phyloP scores from a whole-genome alignment of 2,797 vertebrate genomes.

The Chelonia mydas region DNA sequence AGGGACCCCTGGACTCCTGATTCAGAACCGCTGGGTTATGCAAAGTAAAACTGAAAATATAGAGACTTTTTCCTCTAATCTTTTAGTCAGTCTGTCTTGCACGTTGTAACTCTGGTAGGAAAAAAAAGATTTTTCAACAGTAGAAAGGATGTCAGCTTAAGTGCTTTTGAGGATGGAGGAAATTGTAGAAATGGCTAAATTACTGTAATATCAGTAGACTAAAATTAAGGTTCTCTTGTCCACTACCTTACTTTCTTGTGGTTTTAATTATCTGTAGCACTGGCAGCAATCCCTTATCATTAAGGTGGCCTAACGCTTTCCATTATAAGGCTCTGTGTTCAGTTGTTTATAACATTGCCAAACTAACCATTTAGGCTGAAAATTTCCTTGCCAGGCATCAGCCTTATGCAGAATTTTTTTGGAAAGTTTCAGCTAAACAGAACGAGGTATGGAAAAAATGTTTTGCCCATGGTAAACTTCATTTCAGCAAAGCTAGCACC shows the following conservation, averaged over 20 bases:
- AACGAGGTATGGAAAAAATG: not conserved
- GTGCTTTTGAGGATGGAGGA: not conserved
- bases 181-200: not conserved
- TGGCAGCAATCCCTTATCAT: not conserved
- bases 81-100: not conserved
- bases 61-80: not conserved
- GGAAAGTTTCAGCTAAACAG: not conserved
- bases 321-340: not conserved
- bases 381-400: not conserved
- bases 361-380: not conserved
- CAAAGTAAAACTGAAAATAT: not conserved
- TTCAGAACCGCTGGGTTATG: not conserved
- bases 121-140: not conserved
- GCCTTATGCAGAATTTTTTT: rapidly evolving
- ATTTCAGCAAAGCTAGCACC: not conserved
- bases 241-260: not conserved
- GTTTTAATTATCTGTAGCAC: conserved; percentile 27
- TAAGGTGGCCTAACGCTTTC: not conserved
- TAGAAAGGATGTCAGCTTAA: not conserved
- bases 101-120: not conserved
- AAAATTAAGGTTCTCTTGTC: not conserved
- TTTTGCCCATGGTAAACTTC: not conserved
- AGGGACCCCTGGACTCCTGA: not conserved
- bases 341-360: not conserved
- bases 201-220: not conserved